These are phyloP conservation scores for Isaurus tuberculatus DNA, from an alignment of 92 coral and sea anemone species.

Conservation along the genomic window DNA sequence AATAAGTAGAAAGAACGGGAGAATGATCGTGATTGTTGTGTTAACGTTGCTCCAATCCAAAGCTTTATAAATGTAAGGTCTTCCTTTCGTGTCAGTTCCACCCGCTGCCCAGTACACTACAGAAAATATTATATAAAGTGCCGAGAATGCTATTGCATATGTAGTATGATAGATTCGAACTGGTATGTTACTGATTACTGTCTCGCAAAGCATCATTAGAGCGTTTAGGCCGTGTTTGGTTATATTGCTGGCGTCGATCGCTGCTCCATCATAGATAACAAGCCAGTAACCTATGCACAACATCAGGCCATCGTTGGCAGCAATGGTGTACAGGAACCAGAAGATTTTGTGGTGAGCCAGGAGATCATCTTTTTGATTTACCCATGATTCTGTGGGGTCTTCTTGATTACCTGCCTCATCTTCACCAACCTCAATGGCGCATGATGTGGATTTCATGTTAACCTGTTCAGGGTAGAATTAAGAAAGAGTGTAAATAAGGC, in stretches of 20 bases:
- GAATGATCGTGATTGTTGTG: background rate
- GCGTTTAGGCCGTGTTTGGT: slow-evolving; percentile 13
- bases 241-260: slow-evolving; percentile 2
- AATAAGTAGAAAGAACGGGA: slow-evolving; percentile 16
- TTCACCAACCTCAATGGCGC: background rate
- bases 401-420: background rate
- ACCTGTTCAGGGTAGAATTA: background rate
- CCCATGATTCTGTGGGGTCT: background rate
- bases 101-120: slow-evolving; percentile 60
- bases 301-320: slow-evolving; percentile 44
- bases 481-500: too few relatives aligned
- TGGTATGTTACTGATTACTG: slow-evolving; percentile 40
- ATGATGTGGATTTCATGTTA: background rate
- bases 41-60: slow-evolving; percentile 28
- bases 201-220: slow-evolving; percentile 20
- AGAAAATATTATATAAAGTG: slow-evolving; percentile 33
- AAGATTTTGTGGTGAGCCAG: slow-evolving; percentile 8
- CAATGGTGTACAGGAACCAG: slow-evolving; percentile 35
- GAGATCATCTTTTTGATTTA: background rate
- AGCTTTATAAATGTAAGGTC: slow-evolving; percentile 47
- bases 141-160: slow-evolving; percentile 40
- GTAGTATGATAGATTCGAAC: slow-evolving; percentile 49
- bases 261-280: slow-evolving; percentile 1
- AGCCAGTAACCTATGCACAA: slow-evolving; percentile 16
- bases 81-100: slow-evolving; percentile 21